phyloP scores from a whole-genome alignment of 2,888 invertebrate species.

The Operophtera brumata region DNA sequence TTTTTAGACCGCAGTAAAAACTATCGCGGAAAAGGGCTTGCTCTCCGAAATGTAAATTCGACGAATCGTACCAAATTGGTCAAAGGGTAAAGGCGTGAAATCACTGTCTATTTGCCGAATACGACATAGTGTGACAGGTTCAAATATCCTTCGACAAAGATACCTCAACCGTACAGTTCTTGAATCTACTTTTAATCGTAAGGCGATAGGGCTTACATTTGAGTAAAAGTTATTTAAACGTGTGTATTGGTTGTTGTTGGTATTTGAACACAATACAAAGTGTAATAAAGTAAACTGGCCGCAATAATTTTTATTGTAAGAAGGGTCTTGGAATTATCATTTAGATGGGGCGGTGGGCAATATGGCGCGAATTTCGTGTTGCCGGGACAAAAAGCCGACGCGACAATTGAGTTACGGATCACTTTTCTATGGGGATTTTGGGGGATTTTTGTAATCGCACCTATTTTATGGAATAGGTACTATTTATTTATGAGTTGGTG shows the following conservation, averaged over 20 bases:
- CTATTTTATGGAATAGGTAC: constrained; percentile 48
- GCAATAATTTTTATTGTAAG: constrained; percentile 80
- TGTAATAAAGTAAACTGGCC: constrained; percentile 79
- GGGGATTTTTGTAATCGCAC: constrained; percentile 60
- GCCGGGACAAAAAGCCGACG: constrained; percentile 54
- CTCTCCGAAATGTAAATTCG: constrained; percentile 54
- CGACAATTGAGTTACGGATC: constrained; percentile 65
- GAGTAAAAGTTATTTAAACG: constrained; percentile 33
- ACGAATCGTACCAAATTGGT: constrained; percentile 57
- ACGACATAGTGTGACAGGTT: constrained; percentile 53
- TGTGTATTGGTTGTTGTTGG: constrained; percentile 40
- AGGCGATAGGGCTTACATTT: constrained; percentile 27
- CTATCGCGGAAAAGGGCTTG: constrained; percentile 32
- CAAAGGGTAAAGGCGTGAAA: constrained; percentile 60
- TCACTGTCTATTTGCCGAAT: constrained; percentile 58
- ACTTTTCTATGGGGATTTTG: constrained; percentile 49
- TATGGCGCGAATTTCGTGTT: constrained; percentile 68
- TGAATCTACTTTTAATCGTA: constrained; percentile 21
- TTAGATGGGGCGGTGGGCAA: constrained; percentile 76
- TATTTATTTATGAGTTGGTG: constrained; percentile 34
- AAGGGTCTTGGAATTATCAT: constrained; percentile 76
- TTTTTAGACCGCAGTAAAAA: constrained; percentile 22
- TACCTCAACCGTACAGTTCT: background rate
- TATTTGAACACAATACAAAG: constrained; percentile 74
- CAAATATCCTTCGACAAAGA: constrained; percentile 29